A percentile compares a stretch with the other conserved stretches of the same genome.
These are phyloP conservation scores for Drosophila melanica DNA, from an alignment of 1,140 invertebrate genomes.

Conservation along the genomic window DNA sequence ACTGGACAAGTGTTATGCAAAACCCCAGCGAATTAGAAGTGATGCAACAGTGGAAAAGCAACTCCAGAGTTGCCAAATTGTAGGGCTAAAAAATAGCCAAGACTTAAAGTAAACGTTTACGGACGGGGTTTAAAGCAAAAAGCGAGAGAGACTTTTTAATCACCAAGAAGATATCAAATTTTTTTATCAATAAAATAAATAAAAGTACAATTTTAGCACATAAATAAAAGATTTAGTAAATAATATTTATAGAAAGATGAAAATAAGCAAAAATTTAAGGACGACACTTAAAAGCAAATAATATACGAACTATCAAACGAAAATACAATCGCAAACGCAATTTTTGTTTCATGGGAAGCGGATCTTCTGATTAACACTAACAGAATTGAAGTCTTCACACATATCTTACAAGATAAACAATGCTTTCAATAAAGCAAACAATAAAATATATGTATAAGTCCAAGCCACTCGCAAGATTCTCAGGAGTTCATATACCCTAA, in stretches of 20 bases:
- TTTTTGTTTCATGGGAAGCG: too few relatives aligned
- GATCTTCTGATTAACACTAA: not conserved
- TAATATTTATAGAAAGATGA: too few relatives aligned
- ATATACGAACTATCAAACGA: too few relatives aligned
- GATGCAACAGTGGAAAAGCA: slow-evolving; percentile 11
- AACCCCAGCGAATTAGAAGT: not conserved
- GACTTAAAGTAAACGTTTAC: not conserved
- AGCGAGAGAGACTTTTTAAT: not conserved
- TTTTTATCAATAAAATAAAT: too few relatives aligned
- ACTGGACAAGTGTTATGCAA: slow-evolving; percentile 19
- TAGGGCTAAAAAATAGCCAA: too few relatives aligned
- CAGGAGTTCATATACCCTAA: slow-evolving; percentile 2
- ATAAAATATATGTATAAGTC: not conserved
- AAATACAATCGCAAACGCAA: not conserved
- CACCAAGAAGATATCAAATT: too few relatives aligned
- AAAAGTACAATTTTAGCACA: too few relatives aligned
- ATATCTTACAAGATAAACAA: not conserved
- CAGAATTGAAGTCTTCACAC: not conserved
- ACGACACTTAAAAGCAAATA: too few relatives aligned
- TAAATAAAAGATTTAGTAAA: too few relatives aligned
- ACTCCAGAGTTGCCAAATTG: not conserved
- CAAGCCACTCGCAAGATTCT: not conserved
- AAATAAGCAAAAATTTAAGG: too few relatives aligned
- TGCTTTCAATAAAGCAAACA: not conserved
- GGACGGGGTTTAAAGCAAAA: not conserved